Conservation (phyloP, 2,888 invertebrate species). For the Papilio protenor region DNA sequence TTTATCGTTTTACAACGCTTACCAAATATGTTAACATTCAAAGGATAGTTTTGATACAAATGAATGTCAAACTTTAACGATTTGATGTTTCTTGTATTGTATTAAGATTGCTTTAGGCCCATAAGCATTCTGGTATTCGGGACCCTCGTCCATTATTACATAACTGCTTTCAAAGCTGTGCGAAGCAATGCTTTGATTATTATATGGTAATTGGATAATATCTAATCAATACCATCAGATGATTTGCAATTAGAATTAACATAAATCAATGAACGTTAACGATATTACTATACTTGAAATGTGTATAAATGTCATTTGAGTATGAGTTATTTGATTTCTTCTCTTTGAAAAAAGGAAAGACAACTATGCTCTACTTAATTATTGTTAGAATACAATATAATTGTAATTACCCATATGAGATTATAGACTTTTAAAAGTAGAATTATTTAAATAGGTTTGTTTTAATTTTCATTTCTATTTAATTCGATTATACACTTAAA, state of each 20-base stretch:
- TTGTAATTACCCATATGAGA: neutral
- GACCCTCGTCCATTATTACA: neutral
- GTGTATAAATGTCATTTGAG: neutral
- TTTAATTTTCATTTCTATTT: too few species aligned
- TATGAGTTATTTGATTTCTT: too few species aligned
- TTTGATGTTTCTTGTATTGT: slow-evolving; percentile 2
- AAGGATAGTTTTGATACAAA: neutral
- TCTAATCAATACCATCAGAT: neutral
- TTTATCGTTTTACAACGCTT: neutral
- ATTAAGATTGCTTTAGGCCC: neutral
- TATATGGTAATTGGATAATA: slow-evolving; percentile 26
- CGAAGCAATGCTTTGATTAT: neutral
- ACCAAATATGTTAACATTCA: neutral
- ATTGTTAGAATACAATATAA: neutral
- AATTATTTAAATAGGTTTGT: too few species aligned
- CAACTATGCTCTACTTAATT: neutral
- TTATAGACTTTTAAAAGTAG: too few species aligned
- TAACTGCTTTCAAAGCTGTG: too few species aligned
- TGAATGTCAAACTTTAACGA: slow-evolving; percentile 3
- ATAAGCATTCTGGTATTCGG: neutral
- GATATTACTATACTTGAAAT: neutral
- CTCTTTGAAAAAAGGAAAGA: neutral
- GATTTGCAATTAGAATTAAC: slow-evolving; percentile 16
- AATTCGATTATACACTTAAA: too few species aligned
- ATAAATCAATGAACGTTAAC: neutral